These are phyloP conservation scores for Achroia grisella DNA, from an alignment of 1,140 invertebrate genomes.

Conservation along the genomic window DNA sequence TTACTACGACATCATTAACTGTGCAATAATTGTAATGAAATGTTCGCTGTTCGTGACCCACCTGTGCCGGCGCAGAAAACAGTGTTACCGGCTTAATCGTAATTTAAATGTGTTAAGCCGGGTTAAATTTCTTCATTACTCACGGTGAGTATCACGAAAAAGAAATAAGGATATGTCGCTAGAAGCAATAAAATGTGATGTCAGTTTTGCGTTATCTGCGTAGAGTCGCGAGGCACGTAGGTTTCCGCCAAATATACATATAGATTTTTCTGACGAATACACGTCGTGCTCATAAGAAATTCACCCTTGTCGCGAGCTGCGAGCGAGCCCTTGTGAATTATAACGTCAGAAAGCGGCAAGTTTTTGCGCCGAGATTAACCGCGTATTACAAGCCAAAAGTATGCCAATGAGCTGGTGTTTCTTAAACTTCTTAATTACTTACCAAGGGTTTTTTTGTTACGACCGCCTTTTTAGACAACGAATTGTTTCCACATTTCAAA, in stretches of 20 bases:
- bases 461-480: conserved; percentile 25
- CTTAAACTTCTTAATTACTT: conserved; percentile 56
- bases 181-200: conserved; percentile 17
- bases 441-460: conserved; percentile 38
- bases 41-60: conserved; percentile 32
- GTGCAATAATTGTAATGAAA: conserved; percentile 51
- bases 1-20: conserved; percentile 46
- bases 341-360: conserved; percentile 48
- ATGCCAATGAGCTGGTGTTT: conserved; percentile 55
- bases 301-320: conserved; percentile 45
- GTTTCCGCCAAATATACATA: conserved; percentile 20
- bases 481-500: conserved; percentile 32
- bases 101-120: conserved; percentile 23
- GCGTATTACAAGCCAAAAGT: conserved; percentile 59
- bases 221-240: conserved; percentile 11
- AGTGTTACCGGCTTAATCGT: conserved; percentile 36
- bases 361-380: conserved; percentile 61
- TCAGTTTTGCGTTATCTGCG: conserved; percentile 17
- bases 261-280: conserved; percentile 53
- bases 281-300: conserved; percentile 50
- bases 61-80: conserved; percentile 21
- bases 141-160: conserved; percentile 11
- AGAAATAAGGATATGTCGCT: conserved; percentile 16
- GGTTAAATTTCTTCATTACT: conserved; percentile 17
- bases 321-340: conserved; percentile 48